phyloP scores from a whole-genome alignment of 2,797 vertebrate genomes.

The Sebastes nivosus region DNA sequence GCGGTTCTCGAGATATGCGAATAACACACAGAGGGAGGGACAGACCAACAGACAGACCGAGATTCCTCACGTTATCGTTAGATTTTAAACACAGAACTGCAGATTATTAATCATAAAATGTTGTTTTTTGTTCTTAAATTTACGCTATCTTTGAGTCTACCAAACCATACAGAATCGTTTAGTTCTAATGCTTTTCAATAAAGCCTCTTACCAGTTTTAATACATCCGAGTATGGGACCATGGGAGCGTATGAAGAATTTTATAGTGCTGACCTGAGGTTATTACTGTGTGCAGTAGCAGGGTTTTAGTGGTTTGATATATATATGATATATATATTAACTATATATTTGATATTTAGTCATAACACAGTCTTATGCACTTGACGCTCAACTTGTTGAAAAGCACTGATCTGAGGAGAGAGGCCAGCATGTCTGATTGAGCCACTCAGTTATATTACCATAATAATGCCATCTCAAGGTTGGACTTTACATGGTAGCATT shows the following conservation, averaged over 20 bases:
- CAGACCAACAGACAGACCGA: not conserved
- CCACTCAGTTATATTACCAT: not conserved
- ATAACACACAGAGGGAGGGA: not conserved
- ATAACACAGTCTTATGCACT: not conserved
- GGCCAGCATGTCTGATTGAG: not conserved
- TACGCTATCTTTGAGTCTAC: not conserved
- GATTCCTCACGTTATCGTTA: too few relatives aligned
- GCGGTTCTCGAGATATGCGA: too few relatives aligned
- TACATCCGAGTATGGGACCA: not conserved
- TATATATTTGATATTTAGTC: not conserved
- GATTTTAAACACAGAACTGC: not conserved
- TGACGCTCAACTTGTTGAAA: constrained; percentile 7
- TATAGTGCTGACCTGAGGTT: not conserved
- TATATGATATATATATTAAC: too few relatives aligned
- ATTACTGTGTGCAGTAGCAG: not conserved
- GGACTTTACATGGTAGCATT: not conserved
- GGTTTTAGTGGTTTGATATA: not conserved
- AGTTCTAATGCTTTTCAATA: not conserved
- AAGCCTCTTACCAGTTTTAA: not conserved
- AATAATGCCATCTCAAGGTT: constrained; percentile 9
- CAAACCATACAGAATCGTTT: not conserved
- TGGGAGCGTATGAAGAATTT: not conserved
- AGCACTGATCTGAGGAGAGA: not conserved
- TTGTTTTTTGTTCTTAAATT: not conserved
- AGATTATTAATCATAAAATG: not conserved